Conservation (phyloP, 2,888 invertebrate genomes). For the Trichacis sp. region DNA sequence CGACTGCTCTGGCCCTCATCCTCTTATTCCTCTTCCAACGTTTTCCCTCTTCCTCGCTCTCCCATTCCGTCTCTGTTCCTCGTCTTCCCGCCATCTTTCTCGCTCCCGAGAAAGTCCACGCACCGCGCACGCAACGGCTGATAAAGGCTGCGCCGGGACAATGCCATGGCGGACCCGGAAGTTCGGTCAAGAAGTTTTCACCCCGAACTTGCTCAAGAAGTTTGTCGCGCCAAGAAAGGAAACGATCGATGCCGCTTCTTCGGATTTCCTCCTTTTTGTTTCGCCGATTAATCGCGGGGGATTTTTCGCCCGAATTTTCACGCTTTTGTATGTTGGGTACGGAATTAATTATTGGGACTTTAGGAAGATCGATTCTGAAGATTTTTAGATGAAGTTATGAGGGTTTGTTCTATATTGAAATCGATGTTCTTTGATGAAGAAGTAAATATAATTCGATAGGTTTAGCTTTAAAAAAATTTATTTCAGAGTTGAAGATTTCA, state of each 20-base stretch:
- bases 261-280: not conserved
- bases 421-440: too few relatives aligned
- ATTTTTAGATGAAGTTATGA: too few relatives aligned
- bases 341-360: too few relatives aligned
- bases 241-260: not conserved
- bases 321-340: too few relatives aligned
- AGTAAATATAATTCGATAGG: too few relatives aligned
- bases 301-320: too few relatives aligned
- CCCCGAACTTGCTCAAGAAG: not conserved
- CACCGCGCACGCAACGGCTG: not conserved
- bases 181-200: constrained; percentile 1
- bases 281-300: not conserved
- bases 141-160: not conserved
- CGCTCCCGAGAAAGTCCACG: constrained; percentile 1
- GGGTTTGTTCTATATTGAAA: too few relatives aligned
- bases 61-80: constrained; percentile 10
- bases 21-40: constrained; percentile 45
- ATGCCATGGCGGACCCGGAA: not conserved
- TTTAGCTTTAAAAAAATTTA: too few relatives aligned
- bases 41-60: constrained; percentile 20
- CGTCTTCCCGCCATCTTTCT: constrained; percentile 22
- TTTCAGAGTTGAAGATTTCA: too few relatives aligned
- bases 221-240: constrained; percentile 1
- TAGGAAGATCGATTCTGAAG: too few relatives aligned
- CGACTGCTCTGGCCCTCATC: constrained; percentile 52